phyloP scores from a whole-genome alignment of 2,797 vertebrate genomes.

The Discoglossus pictus region DNA sequence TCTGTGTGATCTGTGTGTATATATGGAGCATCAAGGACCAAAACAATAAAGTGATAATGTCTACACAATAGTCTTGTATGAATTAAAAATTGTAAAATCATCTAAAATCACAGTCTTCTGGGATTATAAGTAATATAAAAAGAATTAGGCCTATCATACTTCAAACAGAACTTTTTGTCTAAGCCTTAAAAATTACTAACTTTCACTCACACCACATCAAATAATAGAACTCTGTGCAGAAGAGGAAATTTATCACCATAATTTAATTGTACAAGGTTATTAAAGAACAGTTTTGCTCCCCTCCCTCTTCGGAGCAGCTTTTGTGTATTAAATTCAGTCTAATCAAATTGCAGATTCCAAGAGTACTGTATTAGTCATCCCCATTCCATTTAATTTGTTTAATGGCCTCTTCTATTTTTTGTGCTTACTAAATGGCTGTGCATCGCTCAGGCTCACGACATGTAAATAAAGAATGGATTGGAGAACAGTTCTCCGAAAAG shows the following conservation, averaged over 20 bases:
- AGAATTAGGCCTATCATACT: neutral
- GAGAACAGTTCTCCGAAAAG: conserved; percentile 68
- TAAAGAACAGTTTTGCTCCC: conserved; percentile 73
- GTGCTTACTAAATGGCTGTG: conserved; percentile 63
- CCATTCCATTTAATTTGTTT: conserved; percentile 81
- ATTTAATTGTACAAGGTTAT: conserved; percentile 78
- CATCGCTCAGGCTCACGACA: conserved; percentile 65
- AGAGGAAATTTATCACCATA: conserved; percentile 77
- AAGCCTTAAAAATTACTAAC: conserved; percentile 62
- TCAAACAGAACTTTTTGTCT: conserved; percentile 8
- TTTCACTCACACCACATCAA: conserved; percentile 69
- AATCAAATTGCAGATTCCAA: conserved; percentile 81
- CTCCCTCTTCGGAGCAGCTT: conserved; percentile 70
- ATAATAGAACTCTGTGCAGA: conserved; percentile 71
- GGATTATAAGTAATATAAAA: no score
- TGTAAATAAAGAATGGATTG: conserved; percentile 74
- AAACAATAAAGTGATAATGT: no score
- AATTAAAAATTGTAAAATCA: no score
- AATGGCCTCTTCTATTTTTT: conserved; percentile 69
- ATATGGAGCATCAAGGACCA: no score
- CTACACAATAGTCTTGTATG: no score
- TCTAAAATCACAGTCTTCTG: no score
- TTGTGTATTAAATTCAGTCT: conserved; percentile 80
- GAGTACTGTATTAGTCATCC: conserved; percentile 76
- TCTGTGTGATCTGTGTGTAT: no score